phyloP scores from a whole-genome alignment of 2,113 vertebrate genomes.

The Tachycineta bicolor region DNA sequence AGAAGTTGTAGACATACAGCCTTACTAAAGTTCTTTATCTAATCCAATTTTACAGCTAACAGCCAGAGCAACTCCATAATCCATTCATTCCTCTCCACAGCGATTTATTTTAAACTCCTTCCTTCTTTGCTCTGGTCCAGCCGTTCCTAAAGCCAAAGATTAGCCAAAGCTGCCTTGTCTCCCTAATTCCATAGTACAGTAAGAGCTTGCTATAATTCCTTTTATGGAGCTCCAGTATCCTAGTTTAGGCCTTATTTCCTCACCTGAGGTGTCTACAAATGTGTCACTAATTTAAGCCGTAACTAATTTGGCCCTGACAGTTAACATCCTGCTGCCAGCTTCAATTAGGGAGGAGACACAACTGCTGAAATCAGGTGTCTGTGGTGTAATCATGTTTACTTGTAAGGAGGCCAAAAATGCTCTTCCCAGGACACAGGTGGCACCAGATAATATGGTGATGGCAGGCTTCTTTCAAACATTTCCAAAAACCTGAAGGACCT shows the following conservation, averaged over 20 bases:
- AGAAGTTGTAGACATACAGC: background rate
- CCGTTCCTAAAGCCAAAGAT: background rate
- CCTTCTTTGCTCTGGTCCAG: background rate
- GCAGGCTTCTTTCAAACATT: background rate
- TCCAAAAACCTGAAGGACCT: background rate
- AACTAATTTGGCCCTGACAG: background rate
- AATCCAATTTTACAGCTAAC: conserved; percentile 42
- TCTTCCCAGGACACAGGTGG: background rate
- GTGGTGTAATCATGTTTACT: background rate
- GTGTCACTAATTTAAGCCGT: background rate
- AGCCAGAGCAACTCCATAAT: background rate
- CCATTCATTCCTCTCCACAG: background rate
- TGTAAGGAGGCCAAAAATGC: background rate
- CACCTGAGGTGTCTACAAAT: background rate
- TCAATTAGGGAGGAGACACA: background rate
- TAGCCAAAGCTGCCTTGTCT: background rate
- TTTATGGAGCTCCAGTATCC: background rate
- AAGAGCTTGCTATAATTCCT: background rate
- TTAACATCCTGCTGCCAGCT: background rate
- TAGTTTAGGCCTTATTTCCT: background rate
- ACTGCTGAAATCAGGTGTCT: background rate
- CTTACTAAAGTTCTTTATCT: conserved; percentile 1
- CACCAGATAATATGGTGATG: background rate
- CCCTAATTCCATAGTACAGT: background rate
- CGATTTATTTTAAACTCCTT: background rate